phyloP scores from a whole-genome alignment of 2,888 invertebrate species.

The Amblyjoppa proteus region DNA sequence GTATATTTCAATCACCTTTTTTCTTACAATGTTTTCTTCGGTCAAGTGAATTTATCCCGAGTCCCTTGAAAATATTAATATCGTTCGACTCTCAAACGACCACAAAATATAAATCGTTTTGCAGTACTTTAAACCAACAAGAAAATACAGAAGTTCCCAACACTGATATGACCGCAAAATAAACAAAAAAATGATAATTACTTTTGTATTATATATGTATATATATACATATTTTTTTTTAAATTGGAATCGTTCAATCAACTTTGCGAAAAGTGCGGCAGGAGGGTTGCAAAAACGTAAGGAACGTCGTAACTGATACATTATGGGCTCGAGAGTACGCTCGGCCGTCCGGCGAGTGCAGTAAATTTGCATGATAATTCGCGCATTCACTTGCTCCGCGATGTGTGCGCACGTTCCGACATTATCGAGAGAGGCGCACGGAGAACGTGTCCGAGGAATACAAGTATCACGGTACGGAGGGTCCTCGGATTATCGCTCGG shows the following conservation, averaged over 20 bases:
- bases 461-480: background rate
- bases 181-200: background rate
- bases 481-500: slow-evolving; percentile 14
- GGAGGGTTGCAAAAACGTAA: background rate
- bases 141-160: background rate
- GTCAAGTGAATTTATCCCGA: too few species aligned
- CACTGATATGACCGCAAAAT: background rate
- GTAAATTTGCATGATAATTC: slow-evolving; percentile 44
- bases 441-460: background rate
- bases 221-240: too few species aligned
- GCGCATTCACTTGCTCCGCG: slow-evolving; percentile 28
- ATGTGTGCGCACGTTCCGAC: slow-evolving; percentile 41
- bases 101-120: background rate
- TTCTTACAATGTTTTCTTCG: too few species aligned
- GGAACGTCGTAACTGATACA: background rate
- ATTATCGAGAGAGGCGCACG: slow-evolving; percentile 17
- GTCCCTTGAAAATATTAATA: too few species aligned
- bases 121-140: background rate
- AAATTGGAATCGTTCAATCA: background rate
- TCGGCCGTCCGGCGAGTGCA: slow-evolving; percentile 2
- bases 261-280: background rate
- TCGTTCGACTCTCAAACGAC: background rate
- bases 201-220: background rate
- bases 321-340: background rate
- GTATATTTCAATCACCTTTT: background rate